Evolutionary conservation across 2,113 vertebrate species (phyloP), one percentile per base, ranked within the genome.

Genomic region (Otus sunia): DNA sequence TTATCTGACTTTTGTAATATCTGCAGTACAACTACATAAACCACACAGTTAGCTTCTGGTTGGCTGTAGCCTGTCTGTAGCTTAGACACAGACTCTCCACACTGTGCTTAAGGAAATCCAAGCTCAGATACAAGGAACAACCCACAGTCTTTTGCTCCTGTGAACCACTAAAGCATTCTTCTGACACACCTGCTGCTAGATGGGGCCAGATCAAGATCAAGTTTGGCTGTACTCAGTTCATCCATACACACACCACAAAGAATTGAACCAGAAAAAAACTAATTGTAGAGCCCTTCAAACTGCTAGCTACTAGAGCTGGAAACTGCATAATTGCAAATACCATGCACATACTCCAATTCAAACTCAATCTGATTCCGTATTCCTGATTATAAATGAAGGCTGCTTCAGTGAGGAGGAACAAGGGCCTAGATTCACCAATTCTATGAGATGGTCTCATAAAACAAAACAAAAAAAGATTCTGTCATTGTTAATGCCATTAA

Each of bases 191-290:
- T 63, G 27, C 62, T 92, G 47, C 85, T 72, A 39, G 37, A 39
- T 5, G 18, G 32, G 11, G 23, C 47, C 37, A 74, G 56, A 47
- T 21, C 16, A 41, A 41, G 36, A 41, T 25, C 26, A 50, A 20
- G 34, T 45, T 53, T 53, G 26, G 58, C 41, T 72, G 34, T 43
- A 47, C 62, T 79, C 52, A 16, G 34, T 52, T 74, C 75, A 78
- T 22, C 47, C 66, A 25, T 4, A 75, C 11, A 45, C 30, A 75
- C 11, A 45, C 30, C 20, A 60, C 16, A 58, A 69, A 55, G 11
- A 68, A 91, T 67, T 3, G 26, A 75, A 32, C 6, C 0, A 2
- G 22, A 45, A 76, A 83, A 56, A 26, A 6, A 0, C 0, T 34
- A 41, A 60, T 1, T 5, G 26, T 23, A 76, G 19, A 84, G 22